Evolutionary conservation across 2,888 invertebrate genomes (phyloP), one percentile per base, ranked within the genome.

Genomic region (Autographa gamma): DNA sequence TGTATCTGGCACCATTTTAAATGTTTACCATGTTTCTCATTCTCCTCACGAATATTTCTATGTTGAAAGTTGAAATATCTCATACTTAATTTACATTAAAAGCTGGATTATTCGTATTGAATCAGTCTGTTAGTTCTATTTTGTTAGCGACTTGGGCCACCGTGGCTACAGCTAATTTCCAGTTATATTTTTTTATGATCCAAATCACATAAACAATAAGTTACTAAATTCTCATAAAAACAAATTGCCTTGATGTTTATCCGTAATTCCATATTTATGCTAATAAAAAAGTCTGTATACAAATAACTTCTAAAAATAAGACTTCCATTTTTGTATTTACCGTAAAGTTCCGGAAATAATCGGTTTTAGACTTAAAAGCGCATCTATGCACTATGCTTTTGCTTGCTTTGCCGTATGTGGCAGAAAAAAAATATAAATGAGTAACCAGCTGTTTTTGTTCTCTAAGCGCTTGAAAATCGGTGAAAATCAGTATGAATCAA

Each of bases 361-460:
- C 81, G 86, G 76, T 81, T 80, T 78, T 59, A 16, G 5, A 58
- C 11, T 2, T 14, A 60, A 66, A 63, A 69, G 71, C n/a, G 19
- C 25, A 54, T 70, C 2, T 8, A 11, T 60, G 48, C 82, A 72
- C 80, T 76, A 81, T 71, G 69, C 68, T 71, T 73, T 74, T 73
- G 62, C 74, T 68, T 77, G 60, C 60, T 71, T 69, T 70, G 60
- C 73, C 75, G 38, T 74, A 71, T 74, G 82, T 80, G 78, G 81
- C 85, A 85, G 78, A 87, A 87, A 87, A 91, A 91, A 92, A 89
- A 91, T 86, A 89, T 85, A 87, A 81, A 86, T 91, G 91, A 90
- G 85, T 88, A 88, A 91, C 93, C 95, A 95, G 95, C 95, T 95
- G 95, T 95, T 95, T 95, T 93, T 90, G 90, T 90, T 85, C 83